These are phyloP conservation scores for Argyrosomus japonicus DNA, from an alignment of 2,113 vertebrate genomes.

Conservation along the genomic window DNA sequence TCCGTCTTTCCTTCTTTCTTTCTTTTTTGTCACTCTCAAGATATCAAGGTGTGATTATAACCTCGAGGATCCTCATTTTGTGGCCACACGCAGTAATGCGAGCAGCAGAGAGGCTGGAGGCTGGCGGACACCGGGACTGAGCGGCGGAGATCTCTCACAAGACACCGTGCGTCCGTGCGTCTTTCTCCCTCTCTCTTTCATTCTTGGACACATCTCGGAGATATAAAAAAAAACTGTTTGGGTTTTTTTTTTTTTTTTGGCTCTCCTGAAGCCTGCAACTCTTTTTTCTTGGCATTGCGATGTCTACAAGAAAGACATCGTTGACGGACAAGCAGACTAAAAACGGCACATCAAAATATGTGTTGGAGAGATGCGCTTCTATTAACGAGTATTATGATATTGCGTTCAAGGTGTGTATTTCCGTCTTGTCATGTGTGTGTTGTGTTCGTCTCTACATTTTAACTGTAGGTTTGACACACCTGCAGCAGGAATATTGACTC, in stretches of 20 bases:
- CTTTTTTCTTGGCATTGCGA: constrained; percentile 60
- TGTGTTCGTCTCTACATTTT: constrained; percentile 16
- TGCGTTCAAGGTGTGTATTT: constrained; percentile 86
- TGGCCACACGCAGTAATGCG: constrained; percentile 64
- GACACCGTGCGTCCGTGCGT: constrained; percentile 43
- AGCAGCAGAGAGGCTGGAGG: constrained; percentile 60
- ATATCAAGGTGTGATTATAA: constrained; percentile 20
- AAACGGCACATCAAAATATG: constrained; percentile 85
- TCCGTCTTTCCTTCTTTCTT: not conserved
- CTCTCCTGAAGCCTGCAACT: not conserved
- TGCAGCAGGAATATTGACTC: constrained; percentile 4
- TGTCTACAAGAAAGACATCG: constrained; percentile 80
- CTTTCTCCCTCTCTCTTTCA: not conserved
- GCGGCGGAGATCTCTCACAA: constrained; percentile 34
- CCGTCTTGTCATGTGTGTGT: constrained; percentile 13
- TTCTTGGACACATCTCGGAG: constrained; percentile 64
- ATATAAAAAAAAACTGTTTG: constrained; percentile 9
- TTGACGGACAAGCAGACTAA: constrained; percentile 78
- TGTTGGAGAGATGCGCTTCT: constrained; percentile 85
- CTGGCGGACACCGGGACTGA: constrained; percentile 69
- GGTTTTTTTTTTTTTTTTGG: not conserved
- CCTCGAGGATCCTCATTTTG: constrained; percentile 26
- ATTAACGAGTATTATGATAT: constrained; percentile 86
- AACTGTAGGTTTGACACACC: not conserved
- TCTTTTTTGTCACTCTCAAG: not conserved